Evolutionary conservation across 2,113 vertebrate species (phyloP).

Genomic region (Percopsis transmontana): DNA sequence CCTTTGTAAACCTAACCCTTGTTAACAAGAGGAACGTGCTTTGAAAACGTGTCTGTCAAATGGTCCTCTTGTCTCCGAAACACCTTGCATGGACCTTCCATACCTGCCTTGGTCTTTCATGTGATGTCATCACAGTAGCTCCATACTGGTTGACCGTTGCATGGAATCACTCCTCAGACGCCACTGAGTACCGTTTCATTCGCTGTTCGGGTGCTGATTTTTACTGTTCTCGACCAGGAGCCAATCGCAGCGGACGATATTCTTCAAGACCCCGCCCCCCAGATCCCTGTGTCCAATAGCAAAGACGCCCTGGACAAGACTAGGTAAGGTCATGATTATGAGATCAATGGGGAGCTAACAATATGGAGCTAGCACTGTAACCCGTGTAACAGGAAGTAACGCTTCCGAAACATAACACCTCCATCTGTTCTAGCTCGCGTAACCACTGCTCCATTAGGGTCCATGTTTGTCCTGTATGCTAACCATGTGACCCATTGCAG

Average conservation of each 20-base stretch:
- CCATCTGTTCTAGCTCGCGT: too few relatives aligned
- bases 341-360: too few relatives aligned
- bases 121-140: constrained; percentile 11
- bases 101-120: background rate
- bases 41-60: constrained; percentile 2
- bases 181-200: constrained; percentile 15
- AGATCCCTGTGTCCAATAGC: constrained; percentile 69
- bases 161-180: constrained; percentile 18
- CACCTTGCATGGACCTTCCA: constrained; percentile 37
- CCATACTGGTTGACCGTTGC: constrained; percentile 17
- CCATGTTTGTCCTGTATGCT: constrained; percentile 2
- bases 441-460: background rate
- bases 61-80: constrained; percentile 13
- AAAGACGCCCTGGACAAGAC: constrained; percentile 76
- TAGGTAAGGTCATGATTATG: constrained; percentile 51
- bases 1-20: background rate
- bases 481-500: constrained; percentile 53
- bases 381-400: too few relatives aligned
- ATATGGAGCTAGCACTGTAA: background rate
- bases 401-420: too few relatives aligned
- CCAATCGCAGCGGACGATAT: constrained; percentile 65
- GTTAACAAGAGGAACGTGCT: constrained; percentile 6
- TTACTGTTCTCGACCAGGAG: constrained; percentile 55
- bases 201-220: background rate
- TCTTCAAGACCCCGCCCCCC: constrained; percentile 70